Conservation (phyloP, 2,888 invertebrate genomes). For the Lypha dubia region DNA sequence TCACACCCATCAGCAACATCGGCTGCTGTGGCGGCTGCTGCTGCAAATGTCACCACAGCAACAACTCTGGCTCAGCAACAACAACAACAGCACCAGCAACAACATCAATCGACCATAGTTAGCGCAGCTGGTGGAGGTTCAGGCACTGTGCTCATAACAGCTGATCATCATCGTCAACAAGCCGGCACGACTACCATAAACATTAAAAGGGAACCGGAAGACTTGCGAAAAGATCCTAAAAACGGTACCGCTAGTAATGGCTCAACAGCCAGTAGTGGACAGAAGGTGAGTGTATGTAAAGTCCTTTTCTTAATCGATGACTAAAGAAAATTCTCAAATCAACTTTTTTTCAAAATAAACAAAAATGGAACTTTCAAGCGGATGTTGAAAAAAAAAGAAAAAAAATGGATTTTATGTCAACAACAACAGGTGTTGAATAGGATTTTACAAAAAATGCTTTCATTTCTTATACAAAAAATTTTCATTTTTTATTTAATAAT, state of each 20-base stretch:
- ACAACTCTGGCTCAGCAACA: slow-evolving; percentile 75
- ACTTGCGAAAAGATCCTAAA: slow-evolving; percentile 84
- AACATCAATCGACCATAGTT: slow-evolving; percentile 79
- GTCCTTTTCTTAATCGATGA: slow-evolving; percentile 54
- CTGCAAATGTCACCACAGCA: slow-evolving; percentile 78
- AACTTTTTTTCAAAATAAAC: slow-evolving; percentile 19
- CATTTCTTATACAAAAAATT: slow-evolving; percentile 8
- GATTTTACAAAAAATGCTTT: slow-evolving; percentile 11
- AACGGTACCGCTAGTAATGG: slow-evolving; percentile 79
- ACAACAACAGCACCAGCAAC: slow-evolving; percentile 74
- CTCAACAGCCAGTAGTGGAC: slow-evolving; percentile 78
- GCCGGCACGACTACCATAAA: slow-evolving; percentile 78
- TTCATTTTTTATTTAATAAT: slow-evolving; percentile 19
- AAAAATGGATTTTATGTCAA: slow-evolving; percentile 46
- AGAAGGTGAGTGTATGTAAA: slow-evolving; percentile 81
- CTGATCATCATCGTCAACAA: slow-evolving; percentile 77
- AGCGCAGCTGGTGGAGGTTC: slow-evolving; percentile 76
- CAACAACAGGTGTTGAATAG: slow-evolving; percentile 55
- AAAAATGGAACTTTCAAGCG: slow-evolving; percentile 40
- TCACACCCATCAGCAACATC: slow-evolving; percentile 83
- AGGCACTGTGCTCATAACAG: slow-evolving; percentile 79
- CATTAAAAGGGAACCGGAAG: slow-evolving; percentile 84
- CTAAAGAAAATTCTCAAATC: slow-evolving; percentile 43
- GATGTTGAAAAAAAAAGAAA: slow-evolving; percentile 40
- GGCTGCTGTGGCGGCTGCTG: slow-evolving; percentile 77